Evolutionary conservation across 2,888 invertebrate species (phyloP), one percentile per base, ranked within the genome.

Genomic region (Cataglyphis albicans): DNA sequence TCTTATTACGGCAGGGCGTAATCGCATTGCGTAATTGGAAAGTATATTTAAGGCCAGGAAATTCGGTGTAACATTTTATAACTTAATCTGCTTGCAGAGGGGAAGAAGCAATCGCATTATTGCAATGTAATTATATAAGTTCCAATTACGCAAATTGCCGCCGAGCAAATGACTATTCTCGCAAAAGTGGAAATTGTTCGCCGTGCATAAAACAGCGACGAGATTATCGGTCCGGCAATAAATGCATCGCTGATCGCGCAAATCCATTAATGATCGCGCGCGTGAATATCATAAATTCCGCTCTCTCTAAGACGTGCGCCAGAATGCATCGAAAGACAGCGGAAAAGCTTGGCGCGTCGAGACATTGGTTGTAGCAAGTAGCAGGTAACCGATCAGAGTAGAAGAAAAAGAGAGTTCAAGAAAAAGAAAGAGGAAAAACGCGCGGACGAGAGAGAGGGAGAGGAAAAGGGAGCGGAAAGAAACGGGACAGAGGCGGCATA

Each of bases 341-440:
- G 81, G 70, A 61, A 82, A 80, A 87, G 86, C 81, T 82, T 78
- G 25, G 73, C 52, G 78, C 74, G 83, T n/a, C 52, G 52, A 52
- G 52, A 84, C 80, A 73, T 84, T 83, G 84, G 57, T 90, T 84
- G 89, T 86, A 74, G 83, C 52, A 52, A 52, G 44, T 84, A 86
- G 89, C 87, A 89, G 89, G 89, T 89, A 88, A 85, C 87, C 76
- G 85, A 81, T 82, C 78, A 61, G 64, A 82, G 67, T 82, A 63
- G 81, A 87, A 82, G 75, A 59, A 80, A 70, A 25, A 32, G 64
- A 25, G 38, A 63, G 52, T 21, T 29, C 2, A 41, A 25, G 25
- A n/a, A 18, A n/a, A 10, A 55, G 64, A 59, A 38, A 32, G 48
- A 32, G 61, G 32, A 84, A 84, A 84, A 73, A 64, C 61, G 65